phyloP scores from a whole-genome alignment of 2,888 invertebrate genomes.

The Choristoneura rosaceana region DNA sequence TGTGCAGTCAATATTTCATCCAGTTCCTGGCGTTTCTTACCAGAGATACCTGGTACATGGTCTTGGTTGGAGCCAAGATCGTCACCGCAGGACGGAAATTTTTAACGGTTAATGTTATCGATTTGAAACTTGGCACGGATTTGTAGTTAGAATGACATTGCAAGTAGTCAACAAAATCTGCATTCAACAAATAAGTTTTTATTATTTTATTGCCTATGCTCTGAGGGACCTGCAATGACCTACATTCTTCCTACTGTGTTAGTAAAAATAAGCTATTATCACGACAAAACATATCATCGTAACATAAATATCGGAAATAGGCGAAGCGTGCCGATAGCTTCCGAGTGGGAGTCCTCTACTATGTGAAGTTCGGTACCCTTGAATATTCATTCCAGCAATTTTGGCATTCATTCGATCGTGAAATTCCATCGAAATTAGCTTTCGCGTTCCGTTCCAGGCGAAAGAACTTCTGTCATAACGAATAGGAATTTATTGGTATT shows the following conservation, averaged over 20 bases:
- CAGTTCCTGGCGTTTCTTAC: too few species aligned
- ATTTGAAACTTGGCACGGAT: too few species aligned
- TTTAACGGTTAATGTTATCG: too few species aligned
- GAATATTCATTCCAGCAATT: conserved; percentile 28
- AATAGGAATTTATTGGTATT: conserved; percentile 8
- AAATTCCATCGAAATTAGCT: conserved; percentile 9
- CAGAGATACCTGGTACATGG: too few species aligned
- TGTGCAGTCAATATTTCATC: too few species aligned
- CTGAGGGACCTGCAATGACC: too few species aligned
- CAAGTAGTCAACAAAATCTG: too few species aligned
- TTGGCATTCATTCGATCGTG: conserved; percentile 16
- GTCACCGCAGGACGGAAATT: too few species aligned
- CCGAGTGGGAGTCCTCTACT: not conserved
- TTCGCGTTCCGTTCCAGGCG: not conserved
- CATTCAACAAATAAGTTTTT: too few species aligned
- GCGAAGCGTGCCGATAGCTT: not conserved
- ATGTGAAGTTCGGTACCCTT: conserved; percentile 3
- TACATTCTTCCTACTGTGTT: not conserved
- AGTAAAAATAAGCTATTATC: not conserved
- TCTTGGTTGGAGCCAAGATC: too few species aligned
- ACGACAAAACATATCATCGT: not conserved
- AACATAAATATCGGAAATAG: conserved; percentile 7
- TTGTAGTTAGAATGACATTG: too few species aligned
- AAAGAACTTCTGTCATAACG: conserved; percentile 8
- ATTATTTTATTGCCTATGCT: too few species aligned